Evolutionary conservation across 2,113 vertebrate species (phyloP), one percentile per base, ranked within the genome.

Genomic region (Panurus biarmicus): DNA sequence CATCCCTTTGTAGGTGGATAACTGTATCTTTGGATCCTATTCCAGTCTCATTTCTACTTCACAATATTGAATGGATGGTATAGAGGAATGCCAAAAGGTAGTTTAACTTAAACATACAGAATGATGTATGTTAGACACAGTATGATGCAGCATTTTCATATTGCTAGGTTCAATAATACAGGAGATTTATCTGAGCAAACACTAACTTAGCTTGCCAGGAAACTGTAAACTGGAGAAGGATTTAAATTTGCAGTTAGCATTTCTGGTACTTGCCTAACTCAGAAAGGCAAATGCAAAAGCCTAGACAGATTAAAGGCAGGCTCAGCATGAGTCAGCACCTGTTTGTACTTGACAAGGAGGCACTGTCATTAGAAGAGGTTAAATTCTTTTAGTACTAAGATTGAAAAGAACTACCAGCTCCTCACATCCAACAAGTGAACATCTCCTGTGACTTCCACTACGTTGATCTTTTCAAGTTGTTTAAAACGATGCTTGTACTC

Each of bases 401-500:
- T 7, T 36, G 64, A 48, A 31, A 38, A 87, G 42, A 87, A 89
- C 93, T 98, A 99, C 97, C 97, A 97, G 80, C 97, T 96, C 76
- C 95, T 97, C 47, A 98, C 94, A 35, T 98, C 98, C 87, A 98
- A 84, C 74, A 99, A 92, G 1, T 87, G 35, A 91, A 99, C 35
- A 47, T 99, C 98, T 7, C 99, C 99, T 0, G 7, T 22, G 10
- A 99, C 73, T 85, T 98, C 98, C 90, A 99, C 85, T 29, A 89
- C 36, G 9, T 97, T 84, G 42, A 99, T 96, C 14, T 95, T 95
- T 70, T 65, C 96, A 26, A 99, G 98, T 33, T 98, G 98, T 95
- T 98, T 98, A 65, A 98, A 98, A n/a, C 99, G 96, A 96, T 99
- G 98, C 69, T 98, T 98, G 96, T 99, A 99, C 67, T 98, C 97